Percentiles rank a stretch among this genome's conserved stretches.
phyloP scores from a whole-genome alignment of 2,888 invertebrate species.

The Psylliodes chrysocephalus region DNA sequence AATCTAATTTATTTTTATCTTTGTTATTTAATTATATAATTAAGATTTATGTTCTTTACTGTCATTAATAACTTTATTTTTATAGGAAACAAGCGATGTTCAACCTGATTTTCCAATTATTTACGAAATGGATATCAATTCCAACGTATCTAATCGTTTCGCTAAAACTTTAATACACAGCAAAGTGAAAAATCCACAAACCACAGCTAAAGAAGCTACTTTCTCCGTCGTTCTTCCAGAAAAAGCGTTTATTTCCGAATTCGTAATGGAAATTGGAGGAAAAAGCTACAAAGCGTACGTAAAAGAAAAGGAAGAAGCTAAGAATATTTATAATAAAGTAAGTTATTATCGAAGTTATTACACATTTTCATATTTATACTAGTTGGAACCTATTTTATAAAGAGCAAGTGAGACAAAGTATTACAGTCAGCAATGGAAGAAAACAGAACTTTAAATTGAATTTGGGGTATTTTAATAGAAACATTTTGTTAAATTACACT shows the following conservation, averaged over 20 bases:
- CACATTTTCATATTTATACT: no score
- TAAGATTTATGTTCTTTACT: no score
- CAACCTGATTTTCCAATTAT: not conserved
- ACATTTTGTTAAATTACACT: no score
- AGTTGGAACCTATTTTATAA: no score
- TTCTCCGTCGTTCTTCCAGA: conserved; percentile 72
- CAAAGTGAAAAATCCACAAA: conserved; percentile 68
- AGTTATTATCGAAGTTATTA: no score
- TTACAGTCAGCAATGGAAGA: no score
- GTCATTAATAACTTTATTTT: not conserved
- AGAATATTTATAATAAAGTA: conserved; percentile 67
- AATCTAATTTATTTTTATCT: not conserved
- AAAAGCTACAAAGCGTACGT: conserved; percentile 69
- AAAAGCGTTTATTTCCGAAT: conserved; percentile 64
- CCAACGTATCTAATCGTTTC: conserved; percentile 69
- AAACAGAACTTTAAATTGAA: no score
- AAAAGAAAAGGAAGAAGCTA: conserved; percentile 69
- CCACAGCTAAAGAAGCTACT: conserved; percentile 67
- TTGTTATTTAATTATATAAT: no score
- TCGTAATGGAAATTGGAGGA: conserved; percentile 67
- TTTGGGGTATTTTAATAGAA: no score
- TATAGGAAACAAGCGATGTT: not conserved
- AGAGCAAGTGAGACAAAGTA: no score
- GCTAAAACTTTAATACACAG: conserved; percentile 72
- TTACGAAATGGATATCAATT: not conserved